A percentile compares a stretch with the other conserved stretches of the same genome.
Conservation (phyloP, 2,888 invertebrate species). For the Pristionchus arcanus region DNA sequence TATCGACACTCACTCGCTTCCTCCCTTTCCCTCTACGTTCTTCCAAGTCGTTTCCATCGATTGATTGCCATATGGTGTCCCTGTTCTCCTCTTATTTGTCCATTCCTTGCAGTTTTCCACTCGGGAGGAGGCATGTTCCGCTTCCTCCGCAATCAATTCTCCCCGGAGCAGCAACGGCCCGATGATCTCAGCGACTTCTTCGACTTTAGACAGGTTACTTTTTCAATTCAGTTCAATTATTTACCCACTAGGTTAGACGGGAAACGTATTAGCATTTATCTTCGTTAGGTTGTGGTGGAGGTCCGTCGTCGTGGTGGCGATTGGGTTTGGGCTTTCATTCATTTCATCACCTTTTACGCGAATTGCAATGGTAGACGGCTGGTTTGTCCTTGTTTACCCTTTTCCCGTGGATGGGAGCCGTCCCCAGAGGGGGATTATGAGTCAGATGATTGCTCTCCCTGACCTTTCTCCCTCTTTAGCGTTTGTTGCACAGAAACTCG, state of each 20-base stretch:
- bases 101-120: neutral
- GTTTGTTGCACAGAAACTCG: too few relatives aligned
- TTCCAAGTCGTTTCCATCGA: slow-evolving; percentile 39
- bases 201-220: slow-evolving; percentile 49
- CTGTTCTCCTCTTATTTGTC: neutral
- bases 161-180: slow-evolving; percentile 50
- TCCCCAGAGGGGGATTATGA: neutral
- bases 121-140: slow-evolving; percentile 53
- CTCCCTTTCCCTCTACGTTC: neutral
- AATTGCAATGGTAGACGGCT: too few relatives aligned
- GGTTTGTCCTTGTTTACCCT: too few relatives aligned
- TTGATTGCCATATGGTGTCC: neutral
- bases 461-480: neutral
- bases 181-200: slow-evolving; percentile 55
- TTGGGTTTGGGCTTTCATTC: too few relatives aligned
- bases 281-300: too few relatives aligned
- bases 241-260: too few relatives aligned
- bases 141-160: slow-evolving; percentile 54
- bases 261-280: too few relatives aligned
- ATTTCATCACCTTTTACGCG: too few relatives aligned
- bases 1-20: slow-evolving; percentile 1
- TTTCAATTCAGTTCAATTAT: neutral
- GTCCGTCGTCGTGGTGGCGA: too few relatives aligned
- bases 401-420: too few relatives aligned
- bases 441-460: neutral